phyloP scores from a whole-genome alignment of 2,888 invertebrate genomes.

The Tortrix viridana region DNA sequence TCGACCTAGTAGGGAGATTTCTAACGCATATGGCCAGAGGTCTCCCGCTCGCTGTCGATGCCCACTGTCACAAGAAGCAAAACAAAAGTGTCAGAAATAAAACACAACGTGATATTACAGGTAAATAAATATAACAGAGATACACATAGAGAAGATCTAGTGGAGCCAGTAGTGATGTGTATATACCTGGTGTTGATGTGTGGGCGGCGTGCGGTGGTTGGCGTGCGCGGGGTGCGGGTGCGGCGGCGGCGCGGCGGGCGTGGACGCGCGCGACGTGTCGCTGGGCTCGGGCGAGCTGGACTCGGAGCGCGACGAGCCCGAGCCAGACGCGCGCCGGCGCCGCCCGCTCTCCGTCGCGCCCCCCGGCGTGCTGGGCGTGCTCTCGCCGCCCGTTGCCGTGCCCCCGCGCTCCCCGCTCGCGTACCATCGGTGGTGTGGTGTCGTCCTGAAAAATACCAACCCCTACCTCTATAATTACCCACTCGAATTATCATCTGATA shows the following conservation, averaged over 20 bases:
- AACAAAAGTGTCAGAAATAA: conserved; percentile 38
- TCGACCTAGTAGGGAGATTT: conserved; percentile 94
- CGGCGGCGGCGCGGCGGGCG: conserved; percentile 77
- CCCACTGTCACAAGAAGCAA: conserved; percentile 67
- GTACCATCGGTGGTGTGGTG: conserved; percentile 76
- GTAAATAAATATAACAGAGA: no score
- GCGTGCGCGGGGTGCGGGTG: conserved; percentile 54
- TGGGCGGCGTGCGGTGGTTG: conserved; percentile 61
- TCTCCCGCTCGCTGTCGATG: conserved; percentile 87
- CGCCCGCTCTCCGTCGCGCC: conserved; percentile 73
- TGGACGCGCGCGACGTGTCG: conserved; percentile 85
- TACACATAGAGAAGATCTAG: neutral
- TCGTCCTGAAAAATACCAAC: conserved; percentile 54
- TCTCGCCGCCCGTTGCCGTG: conserved; percentile 59
- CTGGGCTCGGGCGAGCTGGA: conserved; percentile 85
- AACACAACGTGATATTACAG: neutral
- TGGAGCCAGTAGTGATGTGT: neutral
- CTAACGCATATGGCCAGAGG: conserved; percentile 95
- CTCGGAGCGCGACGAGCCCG: conserved; percentile 80
- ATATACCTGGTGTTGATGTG: conserved; percentile 62
- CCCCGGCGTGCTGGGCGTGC: conserved; percentile 76
- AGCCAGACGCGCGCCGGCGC: conserved; percentile 81
- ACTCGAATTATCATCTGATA: conserved; percentile 19
- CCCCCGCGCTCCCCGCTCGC: conserved; percentile 62
- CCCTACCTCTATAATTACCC: conserved; percentile 32